Evolutionary conservation across 2,113 vertebrate species (phyloP).

Genomic region (Anser brachyrhynchus): DNA sequence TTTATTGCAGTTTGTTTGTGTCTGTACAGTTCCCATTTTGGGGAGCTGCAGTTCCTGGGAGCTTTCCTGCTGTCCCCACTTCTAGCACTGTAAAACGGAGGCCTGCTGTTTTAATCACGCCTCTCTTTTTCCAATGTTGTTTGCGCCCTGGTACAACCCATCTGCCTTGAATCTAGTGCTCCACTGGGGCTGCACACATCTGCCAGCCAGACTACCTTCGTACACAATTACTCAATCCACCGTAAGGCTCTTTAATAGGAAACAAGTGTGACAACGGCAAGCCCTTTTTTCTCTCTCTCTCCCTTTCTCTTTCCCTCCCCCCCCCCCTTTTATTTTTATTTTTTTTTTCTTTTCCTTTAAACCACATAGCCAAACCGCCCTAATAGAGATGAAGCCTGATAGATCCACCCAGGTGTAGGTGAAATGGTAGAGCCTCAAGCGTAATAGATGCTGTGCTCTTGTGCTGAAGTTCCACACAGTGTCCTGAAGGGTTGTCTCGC

Average conservation of each 20-base stretch:
- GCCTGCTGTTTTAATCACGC: constrained; percentile 82
- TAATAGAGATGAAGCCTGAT: constrained; percentile 80
- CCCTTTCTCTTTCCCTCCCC: background rate
- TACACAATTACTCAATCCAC: constrained; percentile 85
- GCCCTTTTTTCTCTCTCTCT: constrained; percentile 39
- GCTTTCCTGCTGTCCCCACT: constrained; percentile 64
- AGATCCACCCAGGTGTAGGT: constrained; percentile 84
- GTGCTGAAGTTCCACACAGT: constrained; percentile 71
- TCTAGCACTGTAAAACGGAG: constrained; percentile 67
- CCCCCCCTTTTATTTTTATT: background rate
- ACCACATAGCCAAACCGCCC: constrained; percentile 69
- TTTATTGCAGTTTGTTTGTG: constrained; percentile 37
- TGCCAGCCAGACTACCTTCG: constrained; percentile 85
- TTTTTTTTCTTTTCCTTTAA: constrained; percentile 58
- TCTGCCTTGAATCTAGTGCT: constrained; percentile 80
- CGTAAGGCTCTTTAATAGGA: constrained; percentile 83
- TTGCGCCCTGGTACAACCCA: constrained; percentile 82
- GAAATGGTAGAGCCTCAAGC: constrained; percentile 76
- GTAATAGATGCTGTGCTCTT: constrained; percentile 72
- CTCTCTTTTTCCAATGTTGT: constrained; percentile 76
- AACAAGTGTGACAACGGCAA: constrained; percentile 84
- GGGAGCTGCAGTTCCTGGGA: constrained; percentile 63
- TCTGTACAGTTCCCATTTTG: constrained; percentile 25
- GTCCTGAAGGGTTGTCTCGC: constrained; percentile 69
- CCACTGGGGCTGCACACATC: constrained; percentile 84